These are phyloP conservation scores for Ammodytes marinus DNA, from an alignment of 2,113 vertebrate species.

Conservation along the genomic window DNA sequence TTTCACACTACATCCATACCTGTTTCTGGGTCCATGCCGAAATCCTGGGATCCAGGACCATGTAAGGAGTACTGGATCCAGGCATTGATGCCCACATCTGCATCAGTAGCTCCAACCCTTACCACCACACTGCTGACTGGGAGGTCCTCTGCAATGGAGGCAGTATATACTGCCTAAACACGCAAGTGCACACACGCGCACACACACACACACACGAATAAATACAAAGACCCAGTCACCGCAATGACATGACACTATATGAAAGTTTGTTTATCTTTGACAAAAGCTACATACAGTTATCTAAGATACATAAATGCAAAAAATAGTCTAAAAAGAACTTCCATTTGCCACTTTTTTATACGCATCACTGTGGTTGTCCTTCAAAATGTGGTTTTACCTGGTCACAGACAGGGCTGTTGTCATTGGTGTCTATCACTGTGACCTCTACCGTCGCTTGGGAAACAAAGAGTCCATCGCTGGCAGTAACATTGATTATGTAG, in stretches of 20 bases:
- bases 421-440: conserved; percentile 92
- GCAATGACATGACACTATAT: neutral
- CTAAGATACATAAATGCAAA: neutral
- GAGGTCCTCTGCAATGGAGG: conserved; percentile 90
- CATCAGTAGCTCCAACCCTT: conserved; percentile 90
- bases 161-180: conserved; percentile 88
- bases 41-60: conserved; percentile 90
- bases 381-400: conserved; percentile 83
- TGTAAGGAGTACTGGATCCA: conserved; percentile 92
- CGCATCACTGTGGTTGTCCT: neutral
- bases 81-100: conserved; percentile 91
- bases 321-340: neutral
- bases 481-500: conserved; percentile 94
- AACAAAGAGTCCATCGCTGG: conserved; percentile 95
- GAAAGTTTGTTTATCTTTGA: neutral
- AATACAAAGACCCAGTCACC: neutral
- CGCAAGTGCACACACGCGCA: conserved; percentile 3
- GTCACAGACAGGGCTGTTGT: conserved; percentile 93
- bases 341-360: neutral
- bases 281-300: neutral
- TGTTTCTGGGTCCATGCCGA: conserved; percentile 91
- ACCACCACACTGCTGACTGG: conserved; percentile 89
- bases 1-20: conserved; percentile 78
- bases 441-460: conserved; percentile 92
- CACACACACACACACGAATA: conserved; percentile 7